A percentile compares a stretch with the other conserved stretches of the same genome.
phyloP scores from a whole-genome alignment of 2,888 invertebrate genomes.

The Resseliella maxima region DNA sequence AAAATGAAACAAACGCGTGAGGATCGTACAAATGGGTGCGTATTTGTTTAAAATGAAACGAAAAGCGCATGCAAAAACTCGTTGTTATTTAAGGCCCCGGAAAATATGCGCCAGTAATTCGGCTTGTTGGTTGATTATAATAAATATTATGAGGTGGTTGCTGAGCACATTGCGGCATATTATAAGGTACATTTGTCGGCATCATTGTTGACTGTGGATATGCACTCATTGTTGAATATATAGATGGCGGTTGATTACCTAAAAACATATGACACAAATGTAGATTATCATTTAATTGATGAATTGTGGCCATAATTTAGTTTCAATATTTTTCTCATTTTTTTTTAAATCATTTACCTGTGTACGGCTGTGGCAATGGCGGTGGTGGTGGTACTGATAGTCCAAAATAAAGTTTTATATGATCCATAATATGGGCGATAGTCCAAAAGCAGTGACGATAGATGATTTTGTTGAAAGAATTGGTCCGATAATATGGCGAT shows the following conservation, averaged over 20 bases:
- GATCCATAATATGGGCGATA: too few relatives aligned
- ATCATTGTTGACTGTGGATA: slow-evolving; percentile 32
- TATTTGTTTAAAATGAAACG: background rate
- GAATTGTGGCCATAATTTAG: too few relatives aligned
- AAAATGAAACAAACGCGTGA: too few relatives aligned
- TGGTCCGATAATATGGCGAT: too few relatives aligned
- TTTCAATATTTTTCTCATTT: background rate
- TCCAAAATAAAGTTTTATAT: too few relatives aligned
- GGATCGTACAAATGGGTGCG: background rate
- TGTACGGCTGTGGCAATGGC: background rate
- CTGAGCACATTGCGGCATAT: slow-evolving; percentile 49
- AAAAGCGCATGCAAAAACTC: background rate
- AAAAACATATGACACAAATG: too few relatives aligned
- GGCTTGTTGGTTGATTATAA: slow-evolving; percentile 18
- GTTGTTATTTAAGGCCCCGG: slow-evolving; percentile 32
- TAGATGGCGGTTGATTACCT: slow-evolving; percentile 30
- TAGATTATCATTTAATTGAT: too few relatives aligned
- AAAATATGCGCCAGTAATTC: slow-evolving; percentile 50
- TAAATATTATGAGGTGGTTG: slow-evolving; percentile 53
- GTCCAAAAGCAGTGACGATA: too few relatives aligned
- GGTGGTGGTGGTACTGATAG: slow-evolving; percentile 15
- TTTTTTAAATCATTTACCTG: background rate
- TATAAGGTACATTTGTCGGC: slow-evolving; percentile 9
- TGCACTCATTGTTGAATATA: slow-evolving; percentile 2
- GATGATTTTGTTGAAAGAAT: too few relatives aligned